Conservation (phyloP, 2,797 vertebrate genomes). For the Margarornis squamiger region DNA sequence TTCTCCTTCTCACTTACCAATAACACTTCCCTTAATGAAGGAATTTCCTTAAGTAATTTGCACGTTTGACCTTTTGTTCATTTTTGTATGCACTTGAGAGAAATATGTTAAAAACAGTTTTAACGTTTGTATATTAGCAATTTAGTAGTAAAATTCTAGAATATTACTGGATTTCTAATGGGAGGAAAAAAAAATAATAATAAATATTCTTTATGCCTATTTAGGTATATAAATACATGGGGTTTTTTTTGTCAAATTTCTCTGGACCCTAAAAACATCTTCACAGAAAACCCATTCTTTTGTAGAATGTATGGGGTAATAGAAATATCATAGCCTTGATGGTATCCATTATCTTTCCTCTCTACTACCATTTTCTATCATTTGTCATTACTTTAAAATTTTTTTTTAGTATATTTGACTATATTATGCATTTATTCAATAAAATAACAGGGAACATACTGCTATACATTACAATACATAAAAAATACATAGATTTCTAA, state of each 20-base stretch:
- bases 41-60: constrained; percentile 21
- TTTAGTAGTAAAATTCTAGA: neutral
- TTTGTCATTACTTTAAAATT: neutral
- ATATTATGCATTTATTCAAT: neutral
- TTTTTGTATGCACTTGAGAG: neutral
- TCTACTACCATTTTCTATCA: neutral
- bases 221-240: neutral
- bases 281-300: neutral
- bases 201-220: neutral
- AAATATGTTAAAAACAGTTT: neutral
- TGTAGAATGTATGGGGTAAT: neutral
- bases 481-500: neutral
- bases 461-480: rapidly evolving
- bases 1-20: constrained; percentile 45
- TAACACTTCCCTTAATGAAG: constrained; percentile 20
- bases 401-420: neutral
- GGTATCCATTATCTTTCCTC: neutral
- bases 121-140: neutral
- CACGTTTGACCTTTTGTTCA: neutral
- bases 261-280: neutral
- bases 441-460: neutral
- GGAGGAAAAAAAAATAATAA: neutral
- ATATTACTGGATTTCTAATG: neutral
- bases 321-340: neutral
- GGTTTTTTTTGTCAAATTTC: neutral